Conservation (phyloP, 2,113 vertebrate genomes). For the Megaptera novaeangliae region DNA sequence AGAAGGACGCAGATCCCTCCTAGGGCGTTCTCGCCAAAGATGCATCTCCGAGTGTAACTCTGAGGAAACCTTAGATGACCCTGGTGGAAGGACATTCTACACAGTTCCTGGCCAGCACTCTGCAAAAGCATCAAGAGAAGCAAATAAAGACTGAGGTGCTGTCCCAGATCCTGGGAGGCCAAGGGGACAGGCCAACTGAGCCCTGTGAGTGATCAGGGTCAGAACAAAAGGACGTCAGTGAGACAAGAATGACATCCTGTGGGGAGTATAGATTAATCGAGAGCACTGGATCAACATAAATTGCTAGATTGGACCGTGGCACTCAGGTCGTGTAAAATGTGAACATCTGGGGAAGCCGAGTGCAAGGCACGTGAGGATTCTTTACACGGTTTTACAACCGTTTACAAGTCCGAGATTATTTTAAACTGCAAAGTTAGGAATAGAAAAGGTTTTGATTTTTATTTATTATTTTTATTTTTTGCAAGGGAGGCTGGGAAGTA, state of each 20-base stretch:
- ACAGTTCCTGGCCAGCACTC: not conserved
- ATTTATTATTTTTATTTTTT: not conserved
- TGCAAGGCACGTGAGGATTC: not conserved
- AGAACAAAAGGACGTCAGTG: not conserved
- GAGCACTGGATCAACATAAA: accelerated
- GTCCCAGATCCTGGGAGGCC: not conserved
- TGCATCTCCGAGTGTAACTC: accelerated
- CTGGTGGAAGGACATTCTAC: accelerated
- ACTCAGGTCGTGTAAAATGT: accelerated
- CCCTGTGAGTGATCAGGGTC: accelerated
- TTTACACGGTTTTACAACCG: not conserved
- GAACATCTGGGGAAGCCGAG: too few relatives aligned
- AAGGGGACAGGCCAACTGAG: not conserved
- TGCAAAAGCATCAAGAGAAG: not conserved
- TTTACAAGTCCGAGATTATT: not conserved
- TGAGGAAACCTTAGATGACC: not conserved
- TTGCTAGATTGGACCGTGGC: not conserved
- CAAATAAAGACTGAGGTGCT: not conserved
- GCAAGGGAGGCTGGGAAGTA: not conserved
- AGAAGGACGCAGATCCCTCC: accelerated
- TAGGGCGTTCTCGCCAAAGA: accelerated
- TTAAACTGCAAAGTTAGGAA: not conserved
- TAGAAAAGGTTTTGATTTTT: not conserved
- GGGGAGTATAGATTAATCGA: accelerated
- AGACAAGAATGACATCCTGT: accelerated